phyloP scores from a whole-genome alignment of 1,140 invertebrate species.

The Drosophila bipectinata region DNA sequence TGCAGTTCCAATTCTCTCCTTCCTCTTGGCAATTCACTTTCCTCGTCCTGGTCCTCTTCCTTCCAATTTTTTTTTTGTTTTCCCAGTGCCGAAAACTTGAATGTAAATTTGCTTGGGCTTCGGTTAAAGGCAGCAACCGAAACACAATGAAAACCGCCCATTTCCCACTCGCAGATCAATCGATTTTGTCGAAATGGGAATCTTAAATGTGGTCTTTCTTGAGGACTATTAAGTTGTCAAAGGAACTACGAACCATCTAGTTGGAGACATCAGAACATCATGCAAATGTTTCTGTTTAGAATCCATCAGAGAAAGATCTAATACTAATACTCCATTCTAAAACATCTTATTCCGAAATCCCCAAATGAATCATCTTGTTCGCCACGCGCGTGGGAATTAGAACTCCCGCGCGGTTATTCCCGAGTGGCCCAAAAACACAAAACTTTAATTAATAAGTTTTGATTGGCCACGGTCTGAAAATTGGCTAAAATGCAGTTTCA shows the following conservation, averaged over 20 bases:
- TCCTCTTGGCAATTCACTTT: slow-evolving; percentile 29
- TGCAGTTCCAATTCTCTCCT: slow-evolving; percentile 36
- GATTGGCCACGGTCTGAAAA: neutral
- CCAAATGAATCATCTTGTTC: neutral
- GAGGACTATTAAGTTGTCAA: neutral
- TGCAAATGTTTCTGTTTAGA: too few species aligned
- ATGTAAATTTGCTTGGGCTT: slow-evolving; percentile 67
- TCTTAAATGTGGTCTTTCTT: slow-evolving; percentile 24
- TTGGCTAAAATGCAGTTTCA: neutral
- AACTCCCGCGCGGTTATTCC: neutral
- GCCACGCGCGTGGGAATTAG: neutral
- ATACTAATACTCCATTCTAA: neutral
- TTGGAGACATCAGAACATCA: neutral
- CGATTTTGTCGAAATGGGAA: slow-evolving; percentile 34
- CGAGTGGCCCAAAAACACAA: neutral
- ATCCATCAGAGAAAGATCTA: neutral
- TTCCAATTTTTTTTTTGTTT: slow-evolving; percentile 16
- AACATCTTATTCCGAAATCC: neutral
- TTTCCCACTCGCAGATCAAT: slow-evolving; percentile 43
- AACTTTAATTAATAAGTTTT: slow-evolving; percentile 9
- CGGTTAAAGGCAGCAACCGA: slow-evolving; percentile 28
- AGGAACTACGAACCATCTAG: neutral
- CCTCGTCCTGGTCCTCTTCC: neutral
- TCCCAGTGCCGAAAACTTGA: slow-evolving; percentile 51
- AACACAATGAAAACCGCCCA: slow-evolving; percentile 50